These are phyloP conservation scores for Netelia melanura DNA, from an alignment of 2,888 invertebrate species.

Conservation along the genomic window DNA sequence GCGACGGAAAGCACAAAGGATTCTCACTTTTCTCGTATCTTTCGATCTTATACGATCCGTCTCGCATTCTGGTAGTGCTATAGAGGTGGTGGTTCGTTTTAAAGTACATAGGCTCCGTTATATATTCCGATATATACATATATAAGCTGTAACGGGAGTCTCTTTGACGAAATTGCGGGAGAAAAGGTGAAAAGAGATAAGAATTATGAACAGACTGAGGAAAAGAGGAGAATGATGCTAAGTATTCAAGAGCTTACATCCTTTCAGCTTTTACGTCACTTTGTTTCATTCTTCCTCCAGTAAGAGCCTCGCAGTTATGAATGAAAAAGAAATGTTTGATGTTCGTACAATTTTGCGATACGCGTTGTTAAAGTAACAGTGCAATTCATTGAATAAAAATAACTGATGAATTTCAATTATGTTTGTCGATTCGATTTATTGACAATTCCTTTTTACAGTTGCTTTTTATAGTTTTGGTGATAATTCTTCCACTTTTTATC, in stretches of 20 bases:
- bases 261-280: background rate
- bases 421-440: too few species aligned
- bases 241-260: slow-evolving; percentile 28
- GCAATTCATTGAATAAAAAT: background rate
- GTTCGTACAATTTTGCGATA: background rate
- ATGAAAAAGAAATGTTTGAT: background rate
- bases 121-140: slow-evolving; percentile 9
- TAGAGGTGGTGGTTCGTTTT: slow-evolving; percentile 5
- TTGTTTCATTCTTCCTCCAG: slow-evolving; percentile 10
- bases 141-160: slow-evolving; percentile 40
- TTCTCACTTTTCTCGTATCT: slow-evolving; percentile 54
- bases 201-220: slow-evolving; percentile 45
- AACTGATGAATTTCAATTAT: background rate
- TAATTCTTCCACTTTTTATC: too few species aligned
- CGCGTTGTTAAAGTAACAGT: background rate
- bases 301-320: slow-evolving; percentile 8
- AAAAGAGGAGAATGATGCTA: slow-evolving; percentile 3
- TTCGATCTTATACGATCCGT: slow-evolving; percentile 44
- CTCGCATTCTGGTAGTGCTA: background rate
- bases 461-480: too few species aligned
- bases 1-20: slow-evolving; percentile 45
- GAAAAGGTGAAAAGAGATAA: slow-evolving; percentile 7
- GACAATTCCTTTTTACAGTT: too few species aligned
- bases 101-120: slow-evolving; percentile 27
- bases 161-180: slow-evolving; percentile 30